Base-by-base conservation (phyloP, 2,888 invertebrate genomes). In the Drosophila anomalata region DNA sequence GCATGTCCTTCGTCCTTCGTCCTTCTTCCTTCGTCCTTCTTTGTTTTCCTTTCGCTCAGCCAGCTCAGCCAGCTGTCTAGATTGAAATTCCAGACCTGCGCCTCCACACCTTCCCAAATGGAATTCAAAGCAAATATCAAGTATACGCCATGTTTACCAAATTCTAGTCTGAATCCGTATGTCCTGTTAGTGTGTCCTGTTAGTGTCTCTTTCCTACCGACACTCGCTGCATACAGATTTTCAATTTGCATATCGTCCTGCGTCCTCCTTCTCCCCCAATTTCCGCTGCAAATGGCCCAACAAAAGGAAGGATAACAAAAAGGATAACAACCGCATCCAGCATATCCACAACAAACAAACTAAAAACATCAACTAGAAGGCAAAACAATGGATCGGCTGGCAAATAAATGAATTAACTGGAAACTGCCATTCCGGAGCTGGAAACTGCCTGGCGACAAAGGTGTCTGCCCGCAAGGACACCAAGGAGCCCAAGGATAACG, bases 221-320 rank as follows among this genome's bases (percentile, higher is more conserved):
- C 62, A 53, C 48, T 29, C 48, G 72, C 46, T 55, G 82, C 76
- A 78, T 70, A 59, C 58, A 76, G 63, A 69, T 76, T 75, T 80
- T 70, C 61, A 77, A 77, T 77, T 80, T 75, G 44, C 77, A 76
- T 79, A 75, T 65, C 63, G 60, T 73, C 73, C 62, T 47, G 69
- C 76, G 14, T 14, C 14, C 65, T 46, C 31, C 20, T 5, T 8
- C 46, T 33, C 44, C 57, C 44, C 59, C 56, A 57, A 46, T 53
- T 63, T 20, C 61, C 51, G 50, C 39, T 63, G 59, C 69, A 20
- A 58, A 42, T 69, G 44, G 62, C 11, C 31, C 76, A 79, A 52
- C 79, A 85, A 77, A 17, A 17, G 17, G 17, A 17, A 63, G 62
- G 36, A 66, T 36, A 61, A 46, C 72, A 68, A 61, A 76, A 54